phyloP scores from a whole-genome alignment of 2,113 vertebrate species.

The Paradoxurus hermaphroditus region DNA sequence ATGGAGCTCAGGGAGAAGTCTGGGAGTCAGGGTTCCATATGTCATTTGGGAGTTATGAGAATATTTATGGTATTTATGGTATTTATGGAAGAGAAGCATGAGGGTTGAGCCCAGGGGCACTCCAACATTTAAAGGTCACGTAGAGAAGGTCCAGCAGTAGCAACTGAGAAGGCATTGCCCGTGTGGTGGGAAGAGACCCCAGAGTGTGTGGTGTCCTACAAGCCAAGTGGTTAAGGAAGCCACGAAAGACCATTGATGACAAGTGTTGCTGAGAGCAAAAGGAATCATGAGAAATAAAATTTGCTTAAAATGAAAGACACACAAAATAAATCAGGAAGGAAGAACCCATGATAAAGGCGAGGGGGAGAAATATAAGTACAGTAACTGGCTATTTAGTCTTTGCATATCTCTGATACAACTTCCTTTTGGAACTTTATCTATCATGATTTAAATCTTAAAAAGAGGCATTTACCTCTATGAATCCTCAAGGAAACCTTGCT shows the following conservation, averaged over 20 bases:
- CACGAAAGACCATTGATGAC: fast-evolving
- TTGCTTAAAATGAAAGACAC: neutral
- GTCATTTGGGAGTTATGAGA: neutral
- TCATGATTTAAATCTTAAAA: neutral
- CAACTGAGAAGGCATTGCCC: neutral
- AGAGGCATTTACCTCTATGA: neutral
- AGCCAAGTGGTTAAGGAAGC: neutral
- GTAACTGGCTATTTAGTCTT: neutral
- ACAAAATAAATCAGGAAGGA: neutral
- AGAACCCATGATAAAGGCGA: neutral
- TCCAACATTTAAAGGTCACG: neutral
- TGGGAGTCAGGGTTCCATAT: neutral
- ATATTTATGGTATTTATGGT: neutral
- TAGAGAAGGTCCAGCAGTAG: neutral
- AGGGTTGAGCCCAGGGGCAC: neutral
- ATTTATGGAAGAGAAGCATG: neutral
- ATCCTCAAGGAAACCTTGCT: neutral
- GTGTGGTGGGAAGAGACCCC: neutral
- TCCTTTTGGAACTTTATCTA: neutral
- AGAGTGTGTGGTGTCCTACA: neutral
- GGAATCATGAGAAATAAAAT: neutral
- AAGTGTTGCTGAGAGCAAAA: neutral
- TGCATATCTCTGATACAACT: neutral
- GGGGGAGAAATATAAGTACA: neutral
- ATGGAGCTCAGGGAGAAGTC: neutral